Evolutionary conservation across 64 coral and sea anemone species (phyloP), one percentile per base, ranked within the genome.

Genomic region (Montipora cactus): DNA sequence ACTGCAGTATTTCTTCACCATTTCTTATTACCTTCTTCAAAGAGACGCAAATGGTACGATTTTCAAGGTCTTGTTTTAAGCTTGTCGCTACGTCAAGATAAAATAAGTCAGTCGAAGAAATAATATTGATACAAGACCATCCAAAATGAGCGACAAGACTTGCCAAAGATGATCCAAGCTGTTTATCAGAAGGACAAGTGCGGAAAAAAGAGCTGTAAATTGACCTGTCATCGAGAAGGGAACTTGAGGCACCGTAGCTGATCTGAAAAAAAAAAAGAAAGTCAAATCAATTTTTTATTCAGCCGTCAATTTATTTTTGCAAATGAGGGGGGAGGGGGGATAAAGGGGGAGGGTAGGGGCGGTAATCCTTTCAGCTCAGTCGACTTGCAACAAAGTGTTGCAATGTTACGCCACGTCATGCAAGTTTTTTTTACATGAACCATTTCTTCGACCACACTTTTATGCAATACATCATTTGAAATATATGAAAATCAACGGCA

Each of bases 91-190:
- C 49, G 12, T 15, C 59, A 59, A 66, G 74, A 45, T 75, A 73
- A 64, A 92, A 92, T 3, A 21, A 49, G 45, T 89, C 78, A 1
- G 57, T 83, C 0, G 93, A 95, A 59, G 79, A 78, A 13, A 98
- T 77, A 8, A 95, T 81, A 20, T 95, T 98, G 11, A 95, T 74
- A 5, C 74, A 66, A 2, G 78, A 92, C 96, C 93, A 98, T 23
- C 81, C 67, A 70, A 98, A 89, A 18, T 49, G 72, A 3, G 59
- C 55, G 3, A 92, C 44, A 44, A 98, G 25, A 67, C 76, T 53
- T 2, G 89, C 72, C 18, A 98, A 11, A 5, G 89, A 89, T 18
- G 67, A 12, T 4, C 89, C 83, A 55, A 87, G 44, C 49, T 98
- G 84, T 20, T 18, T 79, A 3, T 89, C n/a, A 52, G 92, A 91